Evolutionary conservation across 2,797 vertebrate genomes (phyloP).

Genomic region (Calcarius lapponicus): DNA sequence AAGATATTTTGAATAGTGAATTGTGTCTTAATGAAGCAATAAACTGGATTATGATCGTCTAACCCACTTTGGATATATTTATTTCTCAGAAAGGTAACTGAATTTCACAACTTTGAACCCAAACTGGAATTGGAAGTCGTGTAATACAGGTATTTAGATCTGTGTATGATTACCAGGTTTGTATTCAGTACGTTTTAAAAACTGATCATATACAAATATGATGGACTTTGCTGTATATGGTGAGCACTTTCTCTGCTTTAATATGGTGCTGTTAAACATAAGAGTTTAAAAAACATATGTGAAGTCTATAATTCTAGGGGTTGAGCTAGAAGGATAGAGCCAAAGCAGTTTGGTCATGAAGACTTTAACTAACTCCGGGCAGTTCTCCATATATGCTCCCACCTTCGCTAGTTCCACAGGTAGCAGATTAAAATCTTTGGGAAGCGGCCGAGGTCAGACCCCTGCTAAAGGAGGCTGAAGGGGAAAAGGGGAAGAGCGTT

Average conservation of each 20-base stretch:
- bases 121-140: not conserved
- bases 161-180: not conserved
- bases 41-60: not conserved
- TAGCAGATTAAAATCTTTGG: not conserved
- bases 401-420: not conserved
- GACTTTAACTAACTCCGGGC: not conserved
- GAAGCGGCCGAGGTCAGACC: slow-evolving; percentile 3
- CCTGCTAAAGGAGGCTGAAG: not conserved
- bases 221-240: not conserved
- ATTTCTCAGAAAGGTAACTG: not conserved
- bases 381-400: not conserved
- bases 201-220: fast-evolving
- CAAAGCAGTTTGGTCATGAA: not conserved
- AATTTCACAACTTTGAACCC: not conserved
- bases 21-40: not conserved
- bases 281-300: not conserved
- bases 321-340: not conserved
- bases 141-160: not conserved
- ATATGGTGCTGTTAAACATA: not conserved
- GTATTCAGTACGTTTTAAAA: too few species aligned
- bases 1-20: not conserved
- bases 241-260: not conserved
- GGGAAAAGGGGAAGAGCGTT: not conserved
- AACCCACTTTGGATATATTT: not conserved
- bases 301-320: not conserved